Evolutionary conservation across 35 echinoderm and acorn worm genomes (phyloP).

Genomic region (Ophiothrix spiculata): DNA sequence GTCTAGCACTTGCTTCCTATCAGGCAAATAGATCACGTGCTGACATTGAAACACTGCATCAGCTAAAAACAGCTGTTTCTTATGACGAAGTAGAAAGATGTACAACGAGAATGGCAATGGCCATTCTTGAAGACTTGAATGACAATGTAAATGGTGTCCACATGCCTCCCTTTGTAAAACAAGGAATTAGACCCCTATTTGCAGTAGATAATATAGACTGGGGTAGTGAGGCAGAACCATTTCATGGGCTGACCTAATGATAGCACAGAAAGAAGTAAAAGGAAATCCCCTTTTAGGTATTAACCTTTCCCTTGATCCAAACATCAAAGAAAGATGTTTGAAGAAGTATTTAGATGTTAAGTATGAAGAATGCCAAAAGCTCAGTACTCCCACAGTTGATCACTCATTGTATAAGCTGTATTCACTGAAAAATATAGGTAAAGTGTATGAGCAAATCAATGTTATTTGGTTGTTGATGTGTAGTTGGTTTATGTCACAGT

Average conservation of each 20-base stretch:
- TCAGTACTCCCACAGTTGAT: neutral
- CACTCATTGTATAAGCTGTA: neutral
- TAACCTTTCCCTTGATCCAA: neutral
- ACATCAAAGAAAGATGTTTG: neutral
- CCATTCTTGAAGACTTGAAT: conserved; percentile 2
- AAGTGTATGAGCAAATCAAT: conserved; percentile 11
- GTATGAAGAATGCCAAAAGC: neutral
- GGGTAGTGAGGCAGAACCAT: conserved; percentile 10
- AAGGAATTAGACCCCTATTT: conserved; percentile 22
- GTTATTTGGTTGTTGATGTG: conserved; percentile 12
- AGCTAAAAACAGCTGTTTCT: neutral
- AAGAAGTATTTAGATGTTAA: neutral
- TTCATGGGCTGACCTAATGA: neutral
- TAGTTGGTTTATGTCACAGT: neutral
- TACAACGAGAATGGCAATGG: neutral
- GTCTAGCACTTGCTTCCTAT: neutral
- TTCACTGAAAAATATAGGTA: neutral
- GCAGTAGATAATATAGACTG: conserved; percentile 3
- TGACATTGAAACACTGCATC: neutral
- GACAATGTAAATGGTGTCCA: neutral
- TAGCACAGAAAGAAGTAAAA: neutral
- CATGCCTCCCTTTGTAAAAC: conserved; percentile 17
- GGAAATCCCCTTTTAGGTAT: neutral
- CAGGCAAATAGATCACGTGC: neutral
- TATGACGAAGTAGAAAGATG: conserved; percentile 18